These are phyloP conservation scores for Phaethornis superciliosus DNA, from an alignment of 2,113 vertebrate species.

Conservation along the genomic window DNA sequence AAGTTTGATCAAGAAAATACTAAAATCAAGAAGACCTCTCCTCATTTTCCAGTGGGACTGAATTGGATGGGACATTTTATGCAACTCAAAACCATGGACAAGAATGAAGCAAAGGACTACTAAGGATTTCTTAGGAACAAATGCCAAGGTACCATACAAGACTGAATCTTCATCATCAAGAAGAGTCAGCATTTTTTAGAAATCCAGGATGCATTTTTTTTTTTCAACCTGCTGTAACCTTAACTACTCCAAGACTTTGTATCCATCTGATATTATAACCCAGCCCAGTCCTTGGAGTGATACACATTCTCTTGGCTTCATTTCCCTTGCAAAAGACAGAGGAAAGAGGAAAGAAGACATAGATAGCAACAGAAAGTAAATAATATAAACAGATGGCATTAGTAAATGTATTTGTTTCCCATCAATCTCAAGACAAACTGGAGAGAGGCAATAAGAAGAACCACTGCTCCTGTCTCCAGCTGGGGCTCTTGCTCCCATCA, in stretches of 20 bases:
- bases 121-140: not conserved
- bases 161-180: not conserved
- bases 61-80: not conserved
- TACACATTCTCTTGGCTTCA: not conserved
- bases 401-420: conserved; percentile 56
- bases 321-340: conserved; percentile 15
- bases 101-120: not conserved
- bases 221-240: not conserved
- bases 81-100: not conserved
- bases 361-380: conserved; percentile 13
- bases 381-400: not conserved
- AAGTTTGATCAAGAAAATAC: not conserved
- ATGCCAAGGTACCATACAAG: not conserved
- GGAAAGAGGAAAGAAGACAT: conserved; percentile 40
- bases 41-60: not conserved
- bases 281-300: not conserved
- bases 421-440: not conserved
- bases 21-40: not conserved
- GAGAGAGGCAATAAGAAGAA: conserved; percentile 8
- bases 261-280: not conserved
- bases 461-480: not conserved
- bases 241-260: not conserved
- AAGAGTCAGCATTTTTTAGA: not conserved
- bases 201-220: not conserved
- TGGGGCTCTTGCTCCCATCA: not conserved